A percentile compares a stretch with the other conserved stretches of the same genome.
These are phyloP conservation scores for Grantiella picta DNA, from an alignment of 2,113 vertebrate genomes.

Conservation along the genomic window DNA sequence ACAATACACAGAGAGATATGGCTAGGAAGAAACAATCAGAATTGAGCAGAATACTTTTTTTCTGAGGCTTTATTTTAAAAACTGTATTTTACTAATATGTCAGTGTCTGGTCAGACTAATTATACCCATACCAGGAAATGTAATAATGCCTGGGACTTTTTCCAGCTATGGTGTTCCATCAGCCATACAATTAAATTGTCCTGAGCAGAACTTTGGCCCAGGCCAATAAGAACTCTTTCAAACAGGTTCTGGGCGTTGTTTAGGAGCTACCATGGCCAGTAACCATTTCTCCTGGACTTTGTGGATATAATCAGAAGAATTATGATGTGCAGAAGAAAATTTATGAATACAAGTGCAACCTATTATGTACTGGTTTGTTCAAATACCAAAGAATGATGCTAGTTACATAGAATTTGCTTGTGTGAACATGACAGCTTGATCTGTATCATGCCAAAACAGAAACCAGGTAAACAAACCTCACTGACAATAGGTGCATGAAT, in stretches of 20 bases:
- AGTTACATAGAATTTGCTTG: background rate
- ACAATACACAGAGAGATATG: background rate
- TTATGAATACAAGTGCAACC: background rate
- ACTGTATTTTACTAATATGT: background rate
- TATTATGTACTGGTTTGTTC: background rate
- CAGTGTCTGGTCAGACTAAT: background rate
- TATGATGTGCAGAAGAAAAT: background rate
- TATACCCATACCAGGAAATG: background rate
- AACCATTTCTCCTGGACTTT: background rate
- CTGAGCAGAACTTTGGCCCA: background rate
- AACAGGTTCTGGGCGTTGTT: background rate
- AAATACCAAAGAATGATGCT: rapidly evolving
- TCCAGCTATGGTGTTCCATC: background rate
- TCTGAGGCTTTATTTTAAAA: background rate
- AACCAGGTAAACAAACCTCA: background rate
- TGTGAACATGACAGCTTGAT: background rate
- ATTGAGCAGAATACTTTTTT: background rate
- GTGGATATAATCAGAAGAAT: background rate
- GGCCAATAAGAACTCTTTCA: background rate
- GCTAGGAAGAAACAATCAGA: background rate
- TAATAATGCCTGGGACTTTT: background rate
- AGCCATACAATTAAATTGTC: background rate
- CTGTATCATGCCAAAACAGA: background rate
- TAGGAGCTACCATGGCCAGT: background rate
- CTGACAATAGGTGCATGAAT: background rate